Evolutionary conservation across 2,113 vertebrate genomes (phyloP), one percentile per base, ranked within the genome.

Genomic region (Myrmophylax atrothorax): DNA sequence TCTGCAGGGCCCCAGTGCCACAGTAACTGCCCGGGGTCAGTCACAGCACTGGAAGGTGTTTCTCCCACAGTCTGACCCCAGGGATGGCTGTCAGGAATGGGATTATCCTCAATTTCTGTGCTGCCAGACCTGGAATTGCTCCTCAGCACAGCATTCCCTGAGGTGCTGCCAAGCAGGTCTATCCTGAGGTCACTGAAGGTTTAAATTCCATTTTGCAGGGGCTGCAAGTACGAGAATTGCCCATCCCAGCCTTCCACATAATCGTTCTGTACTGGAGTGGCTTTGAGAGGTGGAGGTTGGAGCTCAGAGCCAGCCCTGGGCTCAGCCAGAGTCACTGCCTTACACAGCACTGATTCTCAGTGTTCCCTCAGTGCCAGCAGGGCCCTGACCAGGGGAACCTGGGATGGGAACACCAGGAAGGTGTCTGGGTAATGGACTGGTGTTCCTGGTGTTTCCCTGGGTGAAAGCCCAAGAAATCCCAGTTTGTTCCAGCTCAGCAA

Each of bases 371-470:
- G 44, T 1, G 3, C 4, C 1, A 72, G 47, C 38, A 31, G 26
- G 7, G 4, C 22, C 40, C 63, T 25, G 72, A 38, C 6, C n/a
- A 42, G 40, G 29, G 46, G 24, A 11, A 3, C 35, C 4, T 7
- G 3, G 12, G 26, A 42, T 58, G 12, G n/a, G 22, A 89, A 52
- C 13, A 64, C 31, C 55, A 10, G 0, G 8, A 52, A 52, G 14
- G 23, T 20, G 5, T 3, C 38, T 33, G 24, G 25, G 24, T 5
- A 11, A 63, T 0, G 23, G 3, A 7, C n/a, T 12, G 1, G 20
- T 28, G 6, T 3, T 55, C 10, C 22, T 18, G 7, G 0, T 10
- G 17, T 14, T 56, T 37, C 15, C 6, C 10, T 13, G 9, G 24
- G 31, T 2, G 26, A 7, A 74, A 59, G 47, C 7, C 47, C 24